Evolutionary conservation across 2,113 vertebrate genomes (phyloP), one percentile per base, ranked within the genome.

Genomic region (Bubo scandiacus): DNA sequence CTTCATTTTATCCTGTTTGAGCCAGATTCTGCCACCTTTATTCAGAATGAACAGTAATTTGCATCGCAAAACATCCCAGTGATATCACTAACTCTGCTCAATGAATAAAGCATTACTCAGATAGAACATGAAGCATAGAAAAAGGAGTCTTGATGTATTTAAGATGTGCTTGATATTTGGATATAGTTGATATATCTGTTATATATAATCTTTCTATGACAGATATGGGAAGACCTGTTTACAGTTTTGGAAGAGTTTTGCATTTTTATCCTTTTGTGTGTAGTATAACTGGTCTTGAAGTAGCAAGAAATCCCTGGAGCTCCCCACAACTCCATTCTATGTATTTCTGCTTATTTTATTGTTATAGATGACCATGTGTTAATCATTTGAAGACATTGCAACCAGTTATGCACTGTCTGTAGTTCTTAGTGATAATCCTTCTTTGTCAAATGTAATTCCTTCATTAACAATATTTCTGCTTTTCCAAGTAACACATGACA

Each of bases 401-500:
- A 38, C 10, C 32, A 49, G 5, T 51, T 52, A 29, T 78, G 10
- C 8, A 23, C 23, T 94, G 11, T 79, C 61, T 71, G 11, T 81
- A 11, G 26, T 75, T 43, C 49, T 81, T 94, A 2, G 30, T 86
- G 93, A 59, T 86, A 88, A 86, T 4, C 21, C 17, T 96, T 91
- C 13, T 72, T 93, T 75, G 91, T 89, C 30, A 95, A 94, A 82
- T 45, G 11, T 59, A 77, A 75, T 71, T 84, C 55, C 42, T 95
- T 92, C 67, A 66, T 83, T 88, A 93, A 82, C 15, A 93, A 80
- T 79, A 93, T 73, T 93, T 94, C 5, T 88, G 8, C 5, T 96
- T 96, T 80, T 62, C 36, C 59, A 84, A 82, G 83, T 94, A 89
- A 57, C 12, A n/a, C 3, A 22, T 73, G 36, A 81, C 7, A 86